A percentile compares a stretch with the other conserved stretches of the same genome.
These are phyloP conservation scores for Sitta europaea DNA, from an alignment of 2,113 vertebrate genomes.

Conservation along the genomic window DNA sequence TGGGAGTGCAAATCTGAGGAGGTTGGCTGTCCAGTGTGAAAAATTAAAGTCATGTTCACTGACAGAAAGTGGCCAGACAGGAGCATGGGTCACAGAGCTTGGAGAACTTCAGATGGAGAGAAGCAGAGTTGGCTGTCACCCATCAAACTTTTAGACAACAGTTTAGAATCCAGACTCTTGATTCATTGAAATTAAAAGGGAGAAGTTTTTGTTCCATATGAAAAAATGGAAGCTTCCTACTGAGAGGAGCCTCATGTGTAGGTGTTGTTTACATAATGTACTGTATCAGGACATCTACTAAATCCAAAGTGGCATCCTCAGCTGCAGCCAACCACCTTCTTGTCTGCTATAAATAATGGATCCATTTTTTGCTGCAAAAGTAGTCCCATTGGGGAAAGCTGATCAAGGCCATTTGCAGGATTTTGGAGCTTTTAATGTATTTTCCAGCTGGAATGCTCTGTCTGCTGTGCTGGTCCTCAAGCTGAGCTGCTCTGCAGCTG, in stretches of 20 bases:
- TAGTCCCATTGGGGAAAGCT: constrained; percentile 1
- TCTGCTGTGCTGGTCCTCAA: not conserved
- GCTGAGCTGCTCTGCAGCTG: not conserved
- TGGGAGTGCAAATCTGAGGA: not conserved
- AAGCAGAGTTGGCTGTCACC: not conserved
- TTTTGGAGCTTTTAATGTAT: constrained; percentile 38
- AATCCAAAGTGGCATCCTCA: constrained; percentile 4
- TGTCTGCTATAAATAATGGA: constrained; percentile 64
- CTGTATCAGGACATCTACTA: not conserved
- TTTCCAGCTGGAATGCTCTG: constrained; percentile 32
- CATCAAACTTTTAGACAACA: accelerated
- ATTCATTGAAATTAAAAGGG: not conserved
- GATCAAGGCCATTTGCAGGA: constrained; percentile 26
- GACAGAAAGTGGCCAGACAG: not conserved
- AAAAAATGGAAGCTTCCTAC: not conserved
- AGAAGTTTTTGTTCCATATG: not conserved
- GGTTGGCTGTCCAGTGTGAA: accelerated
- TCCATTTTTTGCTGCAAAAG: not conserved
- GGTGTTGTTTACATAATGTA: constrained; percentile 5
- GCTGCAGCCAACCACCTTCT: not conserved
- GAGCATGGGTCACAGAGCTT: not conserved
- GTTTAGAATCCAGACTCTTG: not conserved
- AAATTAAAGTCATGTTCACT: not conserved
- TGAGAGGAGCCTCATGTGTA: not conserved
- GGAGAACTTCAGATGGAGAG: not conserved